A percentile compares a stretch with the other conserved stretches of the same genome.
phyloP scores from a whole-genome alignment of 2,888 invertebrate genomes.

The Hyppa rectilinea region DNA sequence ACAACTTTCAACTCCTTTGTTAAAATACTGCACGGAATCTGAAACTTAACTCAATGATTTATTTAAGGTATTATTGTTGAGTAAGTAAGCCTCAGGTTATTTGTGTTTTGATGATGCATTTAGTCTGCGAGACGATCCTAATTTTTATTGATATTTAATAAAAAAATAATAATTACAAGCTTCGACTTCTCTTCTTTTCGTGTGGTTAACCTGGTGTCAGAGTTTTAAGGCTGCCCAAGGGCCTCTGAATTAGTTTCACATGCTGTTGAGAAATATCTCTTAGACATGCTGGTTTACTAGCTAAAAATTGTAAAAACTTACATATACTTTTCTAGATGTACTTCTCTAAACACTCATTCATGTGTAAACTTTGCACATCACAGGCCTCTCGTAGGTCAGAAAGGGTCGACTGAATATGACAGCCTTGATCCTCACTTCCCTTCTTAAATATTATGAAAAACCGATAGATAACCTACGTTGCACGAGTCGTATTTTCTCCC shows the following conservation, averaged over 20 bases:
- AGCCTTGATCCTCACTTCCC: background rate
- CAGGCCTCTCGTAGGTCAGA: conserved; percentile 7
- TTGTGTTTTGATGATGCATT: conserved; percentile 14
- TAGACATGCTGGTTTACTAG: too few relatives aligned
- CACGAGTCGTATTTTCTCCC: background rate
- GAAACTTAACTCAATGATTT: conserved; percentile 56
- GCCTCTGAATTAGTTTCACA: too few relatives aligned
- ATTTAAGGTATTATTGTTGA: conserved; percentile 38
- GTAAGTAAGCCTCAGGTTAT: conserved; percentile 2
- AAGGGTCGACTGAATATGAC: conserved; percentile 15
- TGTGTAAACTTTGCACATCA: conserved; percentile 14
- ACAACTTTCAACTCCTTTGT: conserved; percentile 52
- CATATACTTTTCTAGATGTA: background rate
- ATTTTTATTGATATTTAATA: background rate
- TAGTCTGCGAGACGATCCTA: background rate
- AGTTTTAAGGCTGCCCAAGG: too few relatives aligned
- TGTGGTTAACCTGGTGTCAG: too few relatives aligned
- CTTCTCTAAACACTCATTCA: background rate
- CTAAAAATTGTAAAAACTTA: background rate
- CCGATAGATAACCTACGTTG: background rate
- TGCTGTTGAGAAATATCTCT: too few relatives aligned
- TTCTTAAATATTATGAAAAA: background rate
- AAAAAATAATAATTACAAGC: too few relatives aligned
- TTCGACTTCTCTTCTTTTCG: too few relatives aligned
- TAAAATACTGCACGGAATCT: conserved; percentile 60